Base-by-base conservation (phyloP, 2,797 vertebrate species). In the Mormyrops boulengeri region DNA sequence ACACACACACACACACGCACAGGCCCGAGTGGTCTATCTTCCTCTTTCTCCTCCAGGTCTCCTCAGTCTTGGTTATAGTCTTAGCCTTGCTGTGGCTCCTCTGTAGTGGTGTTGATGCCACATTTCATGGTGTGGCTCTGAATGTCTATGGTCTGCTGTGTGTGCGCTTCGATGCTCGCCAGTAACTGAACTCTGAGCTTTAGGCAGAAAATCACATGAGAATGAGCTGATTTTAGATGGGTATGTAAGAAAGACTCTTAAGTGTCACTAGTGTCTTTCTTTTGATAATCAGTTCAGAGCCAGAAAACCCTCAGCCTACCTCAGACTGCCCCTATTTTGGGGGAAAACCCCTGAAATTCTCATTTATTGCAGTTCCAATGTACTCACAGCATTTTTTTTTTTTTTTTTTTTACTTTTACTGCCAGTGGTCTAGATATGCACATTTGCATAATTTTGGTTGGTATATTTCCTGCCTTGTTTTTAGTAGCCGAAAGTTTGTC, bases 341-440 rank as follows among this genome's bases (percentile, higher is more conserved):
- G 55, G 88, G 90, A 53, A 44, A 52, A 2, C 9, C 57, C 34
- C 55, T 84, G 26, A 88, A 49, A 84, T 90, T 19, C 4, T 47
- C 41, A 85, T 89, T 44, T 88, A 87, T 50, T 50, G 60, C 93
- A 92, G 94, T 95, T 94, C 90, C 94, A 87, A 92, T 93, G 91
- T 93, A 93, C 94, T 95, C 90, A 2, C 88, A 90, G 85, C 62
- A 47, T 89, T 84, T 90, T 89, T 90, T 91, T 85, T 85, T 73
- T 69, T 4, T 57, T 89, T 62, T 85, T 50, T 50, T 89, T 92
- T 91, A 89, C 85, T 92, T 92, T 91, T 88, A 73, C 90, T 84
- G 89, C 92, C 90, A 93, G 91, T 90, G 90, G 90, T 93, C 87
- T 97, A 96, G 96, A 87, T 97, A 97, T 97, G 96, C 96, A 95